These are phyloP conservation scores for Equus przewalskii DNA, from an alignment of 2,113 vertebrate genomes.

Conservation along the genomic window DNA sequence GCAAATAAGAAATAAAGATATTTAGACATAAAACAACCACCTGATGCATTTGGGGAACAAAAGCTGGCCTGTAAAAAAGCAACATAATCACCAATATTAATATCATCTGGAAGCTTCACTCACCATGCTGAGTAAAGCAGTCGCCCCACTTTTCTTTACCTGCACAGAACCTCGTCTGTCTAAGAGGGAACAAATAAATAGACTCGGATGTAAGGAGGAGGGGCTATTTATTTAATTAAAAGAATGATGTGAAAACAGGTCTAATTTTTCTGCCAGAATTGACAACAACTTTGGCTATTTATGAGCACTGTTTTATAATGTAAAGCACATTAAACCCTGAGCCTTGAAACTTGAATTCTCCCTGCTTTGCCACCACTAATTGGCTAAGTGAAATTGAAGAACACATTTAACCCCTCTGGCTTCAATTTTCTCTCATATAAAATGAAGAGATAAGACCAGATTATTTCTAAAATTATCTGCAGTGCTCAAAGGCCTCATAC, in stretches of 20 bases:
- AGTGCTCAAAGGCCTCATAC: conserved; percentile 26
- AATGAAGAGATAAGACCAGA: conserved; percentile 59
- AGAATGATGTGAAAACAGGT: not conserved
- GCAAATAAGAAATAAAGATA: not conserved
- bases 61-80: not conserved
- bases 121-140: not conserved
- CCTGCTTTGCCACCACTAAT: conserved; percentile 62
- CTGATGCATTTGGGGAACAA: not conserved
- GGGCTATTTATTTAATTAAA: conserved; percentile 24
- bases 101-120: not conserved
- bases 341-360: conserved; percentile 40
- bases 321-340: conserved; percentile 45
- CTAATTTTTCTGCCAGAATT: conserved; percentile 49
- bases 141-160: not conserved
- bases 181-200: not conserved
- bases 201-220: not conserved
- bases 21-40: not conserved
- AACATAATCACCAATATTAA: not conserved
- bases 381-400: conserved; percentile 58
- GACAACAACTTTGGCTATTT: not conserved
- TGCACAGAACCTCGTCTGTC: not conserved
- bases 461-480: conserved; percentile 54
- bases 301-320: not conserved
- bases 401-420: conserved; percentile 42
- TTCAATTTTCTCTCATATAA: conserved; percentile 68